Evolutionary conservation across 1,140 invertebrate species (phyloP).

Genomic region (Eufriesea mexicana): DNA sequence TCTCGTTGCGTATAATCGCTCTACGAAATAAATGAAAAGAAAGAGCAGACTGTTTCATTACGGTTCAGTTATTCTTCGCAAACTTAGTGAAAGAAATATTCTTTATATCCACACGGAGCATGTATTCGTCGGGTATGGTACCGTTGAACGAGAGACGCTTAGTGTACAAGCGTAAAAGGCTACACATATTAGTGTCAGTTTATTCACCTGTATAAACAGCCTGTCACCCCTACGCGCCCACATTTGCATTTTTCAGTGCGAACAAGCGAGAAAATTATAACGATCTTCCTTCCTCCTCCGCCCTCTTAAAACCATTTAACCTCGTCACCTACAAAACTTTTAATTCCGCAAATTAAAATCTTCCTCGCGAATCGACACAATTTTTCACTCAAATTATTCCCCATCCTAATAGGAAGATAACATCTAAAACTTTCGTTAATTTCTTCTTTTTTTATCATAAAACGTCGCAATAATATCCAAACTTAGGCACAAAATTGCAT

Average conservation of each 20-base stretch:
- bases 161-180: constrained; percentile 9
- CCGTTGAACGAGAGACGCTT: not conserved
- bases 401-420: no score
- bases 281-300: not conserved
- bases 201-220: constrained; percentile 57
- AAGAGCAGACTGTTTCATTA: constrained; percentile 18
- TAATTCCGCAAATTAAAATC: not conserved
- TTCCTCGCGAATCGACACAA: not conserved
- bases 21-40: not conserved
- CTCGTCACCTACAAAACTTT: not conserved
- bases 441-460: no score
- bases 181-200: constrained; percentile 29
- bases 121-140: not conserved
- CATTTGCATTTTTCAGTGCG: not conserved
- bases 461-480: no score
- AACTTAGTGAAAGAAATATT: constrained; percentile 30
- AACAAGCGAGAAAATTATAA: not conserved
- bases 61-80: constrained; percentile 25
- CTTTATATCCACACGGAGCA: not conserved
- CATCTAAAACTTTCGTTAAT: no score
- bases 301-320: not conserved
- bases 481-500: no score
- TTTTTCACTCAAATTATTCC: no score
- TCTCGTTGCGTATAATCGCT: constrained; percentile 24
- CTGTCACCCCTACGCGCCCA: not conserved